These are phyloP conservation scores for Coracopsis vasa DNA, from an alignment of 2,113 vertebrate species.

Conservation along the genomic window DNA sequence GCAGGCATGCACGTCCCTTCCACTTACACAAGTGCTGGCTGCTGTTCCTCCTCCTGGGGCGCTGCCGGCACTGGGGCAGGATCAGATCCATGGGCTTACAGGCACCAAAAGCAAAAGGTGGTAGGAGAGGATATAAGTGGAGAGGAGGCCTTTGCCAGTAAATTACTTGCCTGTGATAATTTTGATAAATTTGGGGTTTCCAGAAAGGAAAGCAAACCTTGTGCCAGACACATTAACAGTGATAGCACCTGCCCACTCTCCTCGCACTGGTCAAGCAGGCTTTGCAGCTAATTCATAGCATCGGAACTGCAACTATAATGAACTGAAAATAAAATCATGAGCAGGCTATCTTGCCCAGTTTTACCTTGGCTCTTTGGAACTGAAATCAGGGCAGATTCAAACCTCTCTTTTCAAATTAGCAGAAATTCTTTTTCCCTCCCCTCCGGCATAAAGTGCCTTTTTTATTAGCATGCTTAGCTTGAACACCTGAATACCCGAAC, in stretches of 20 bases:
- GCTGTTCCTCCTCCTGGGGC: neutral
- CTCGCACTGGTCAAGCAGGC: neutral
- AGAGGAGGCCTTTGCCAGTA: neutral
- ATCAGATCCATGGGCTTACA: neutral
- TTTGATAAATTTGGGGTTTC: neutral
- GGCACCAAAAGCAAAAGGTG: neutral
- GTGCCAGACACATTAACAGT: neutral
- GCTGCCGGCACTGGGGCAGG: neutral
- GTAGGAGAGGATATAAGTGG: accelerated
- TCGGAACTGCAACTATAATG: neutral
- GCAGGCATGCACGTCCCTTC: neutral
- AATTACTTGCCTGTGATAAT: accelerated
- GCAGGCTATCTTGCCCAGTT: neutral
- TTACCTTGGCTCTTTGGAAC: neutral
- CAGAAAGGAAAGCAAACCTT: neutral
- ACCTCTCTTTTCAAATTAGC: neutral
- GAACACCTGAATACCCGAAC: neutral
- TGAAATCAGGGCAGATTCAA: neutral
- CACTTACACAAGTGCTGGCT: neutral
- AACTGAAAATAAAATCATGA: neutral
- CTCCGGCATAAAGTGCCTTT: neutral
- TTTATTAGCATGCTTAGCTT: neutral
- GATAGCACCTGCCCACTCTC: neutral
- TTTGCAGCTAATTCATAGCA: neutral
- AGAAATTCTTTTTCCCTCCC: neutral